Base-by-base conservation (phyloP, 1,140 invertebrate genomes). In the Drosophila nigrodunni region DNA sequence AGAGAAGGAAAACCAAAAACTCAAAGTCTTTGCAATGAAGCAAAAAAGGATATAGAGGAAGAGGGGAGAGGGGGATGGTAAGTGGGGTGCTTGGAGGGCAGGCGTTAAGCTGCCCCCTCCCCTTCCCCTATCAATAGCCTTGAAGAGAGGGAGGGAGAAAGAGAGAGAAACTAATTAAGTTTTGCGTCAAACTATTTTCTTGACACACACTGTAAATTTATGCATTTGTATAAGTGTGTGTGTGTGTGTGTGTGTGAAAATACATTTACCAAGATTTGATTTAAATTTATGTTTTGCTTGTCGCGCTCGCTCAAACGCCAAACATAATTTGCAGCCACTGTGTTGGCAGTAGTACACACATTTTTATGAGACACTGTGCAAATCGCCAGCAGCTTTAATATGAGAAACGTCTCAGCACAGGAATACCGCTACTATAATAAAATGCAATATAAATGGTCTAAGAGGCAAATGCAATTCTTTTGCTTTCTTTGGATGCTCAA, bases 121-220 rank as follows among this genome's bases (percentile, higher is more conserved):
- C 13, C 7, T 13, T 13, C 43, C 41, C 6, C 18, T 10, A 30
- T 58, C 30, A 21, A 25, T 54, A 25, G 18, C 25, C 37, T 18
- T 43, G 15, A 11, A 10, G 25, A 30, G 25, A 30, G 25, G 3
- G 25, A 30, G 25, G 25, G 25, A 30, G 25, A 30, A 30, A 30
- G 6, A 30, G 21, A 59, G 39, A 69, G 78, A 88, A 88, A 88
- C 85, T 88, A 88, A 88, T 88, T 88, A 88, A 88, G 85, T 89
- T 88, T 89, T 78, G 80, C 86, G 77, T 88, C 77, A 88, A 86
- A 87, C 75, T 78, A 86, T 86, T 86, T 77, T 70, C 80, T 57
- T 68, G 46, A 47, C 50, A 58, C 49, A 37, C 58, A 66, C 60
- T 66, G 39, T 37, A 71, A 68, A 82, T 83, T 82, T 82, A 83